Evolutionary conservation across 2,113 vertebrate species (phyloP), one percentile per base, ranked within the genome.

Genomic region (Urocolius indicus): DNA sequence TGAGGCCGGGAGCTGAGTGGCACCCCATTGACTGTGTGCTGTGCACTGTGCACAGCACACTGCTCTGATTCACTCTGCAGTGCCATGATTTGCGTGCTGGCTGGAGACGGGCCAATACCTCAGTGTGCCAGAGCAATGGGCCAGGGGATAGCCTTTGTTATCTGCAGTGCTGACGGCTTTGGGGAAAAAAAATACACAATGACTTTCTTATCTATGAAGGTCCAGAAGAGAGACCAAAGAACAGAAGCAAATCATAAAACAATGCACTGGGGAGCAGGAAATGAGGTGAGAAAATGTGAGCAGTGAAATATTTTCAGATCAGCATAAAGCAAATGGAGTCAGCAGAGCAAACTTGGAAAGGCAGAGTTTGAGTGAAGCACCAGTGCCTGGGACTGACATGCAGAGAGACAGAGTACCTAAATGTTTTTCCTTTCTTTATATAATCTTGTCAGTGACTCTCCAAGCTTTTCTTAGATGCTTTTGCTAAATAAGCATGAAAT

Each of bases 21-120:
- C 88, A 90, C 92, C 88, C 63, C 93, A 94, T 90, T 95, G 96
- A 96, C 85, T 92, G 93, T n/a, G 75, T 45, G 90, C 90, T 77
- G 85, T 81, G 94, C 48, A 41, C 90, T 77, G 85, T 81, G 94
- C 48, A 41, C 90, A 74, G 92, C 94, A 97, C 96, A 95, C 92
- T 96, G 93, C 73, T 41, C 57, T 14, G 6, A 94, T 95, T 96
- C 95, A 94, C 80, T 30, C 79, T 41, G 73, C 76, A 29, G 38
- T 13, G 13, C 80, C 1, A 1, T 3, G 11, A 58, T 75, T 85
- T 71, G 84, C 84, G 52, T 54, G 92, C 27, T 75, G 20, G 79
- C 80, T 97, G 94, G 94, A 94, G 76, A 61, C 36, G 52, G 57
- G 94, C 93, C 96, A 96, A 57, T 3, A 43, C 73, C 1, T 43